phyloP scores from a whole-genome alignment of 2,888 invertebrate genomes.

The Laspeyria flexula region DNA sequence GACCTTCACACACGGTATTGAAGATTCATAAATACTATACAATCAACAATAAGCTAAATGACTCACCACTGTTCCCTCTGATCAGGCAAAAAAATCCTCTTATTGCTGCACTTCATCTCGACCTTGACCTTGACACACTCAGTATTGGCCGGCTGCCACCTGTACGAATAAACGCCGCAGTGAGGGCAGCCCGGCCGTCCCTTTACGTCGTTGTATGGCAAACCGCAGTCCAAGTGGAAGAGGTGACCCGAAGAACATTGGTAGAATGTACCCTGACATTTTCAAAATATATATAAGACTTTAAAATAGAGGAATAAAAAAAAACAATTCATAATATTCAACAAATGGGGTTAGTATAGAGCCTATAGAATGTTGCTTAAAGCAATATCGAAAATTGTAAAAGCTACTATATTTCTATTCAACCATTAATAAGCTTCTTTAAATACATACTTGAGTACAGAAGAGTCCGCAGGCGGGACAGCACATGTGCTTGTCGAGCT shows the following conservation, averaged over 20 bases:
- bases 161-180: constrained; percentile 72
- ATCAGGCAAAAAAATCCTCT: constrained; percentile 72
- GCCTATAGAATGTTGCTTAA: too few relatives aligned
- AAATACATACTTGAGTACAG: constrained; percentile 91
- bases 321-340: too few relatives aligned
- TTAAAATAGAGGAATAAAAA: too few relatives aligned
- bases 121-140: constrained; percentile 60
- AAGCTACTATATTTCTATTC: too few relatives aligned
- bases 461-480: constrained; percentile 95
- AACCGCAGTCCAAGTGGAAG: constrained; percentile 93
- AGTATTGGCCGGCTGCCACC: constrained; percentile 69
- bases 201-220: constrained; percentile 65
- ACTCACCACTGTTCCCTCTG: constrained; percentile 77
- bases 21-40: too few relatives aligned
- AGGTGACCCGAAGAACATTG: constrained; percentile 92
- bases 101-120: constrained; percentile 68
- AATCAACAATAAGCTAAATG: not conserved
- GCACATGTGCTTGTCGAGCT: constrained; percentile 93
- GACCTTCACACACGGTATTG: too few relatives aligned
- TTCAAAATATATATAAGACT: too few relatives aligned
- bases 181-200: constrained; percentile 73
- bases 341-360: too few relatives aligned
- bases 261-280: constrained; percentile 92
- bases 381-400: too few relatives aligned
- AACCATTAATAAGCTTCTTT: too few relatives aligned